Evolutionary conservation across 2,797 vertebrate genomes (phyloP), one percentile per base, ranked within the genome.

Genomic region (Novumbra hubbsi): DNA sequence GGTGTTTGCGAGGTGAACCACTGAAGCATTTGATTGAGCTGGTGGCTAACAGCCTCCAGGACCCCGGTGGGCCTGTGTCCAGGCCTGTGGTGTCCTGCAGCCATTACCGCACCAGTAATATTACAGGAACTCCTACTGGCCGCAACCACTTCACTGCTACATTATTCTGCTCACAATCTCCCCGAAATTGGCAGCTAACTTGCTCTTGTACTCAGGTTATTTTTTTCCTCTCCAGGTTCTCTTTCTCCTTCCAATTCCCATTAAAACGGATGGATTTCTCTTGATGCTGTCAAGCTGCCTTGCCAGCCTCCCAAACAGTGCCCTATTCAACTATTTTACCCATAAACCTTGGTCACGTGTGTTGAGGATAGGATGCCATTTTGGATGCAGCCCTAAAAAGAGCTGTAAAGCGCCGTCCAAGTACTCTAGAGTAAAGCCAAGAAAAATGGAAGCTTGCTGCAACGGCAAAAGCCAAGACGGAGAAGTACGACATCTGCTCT

Each of bases 221-320:
- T 9, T 60, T 7, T 17, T 30, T 15, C 49, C 4, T 4, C 34
- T 45, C 62, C 64, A 21, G 55, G 65, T 41, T 6, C 5, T 14
- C n/a, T 66, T 24, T 68, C 64, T 32, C 19, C 30, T 52, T 34
- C 17, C 68, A 34, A n/a, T 71, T 49, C 7, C 64, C 70, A 63
- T 71, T 65, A 49, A 78, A 73, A 70, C 24, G 5, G 19, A 60
- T 72, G 66, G 19, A 67, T 69, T 65, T 67, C 71, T 38, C 38
- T 21, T 15, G 45, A 65, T 38, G 63, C 63, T 5, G 24, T 60
- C 49, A 55, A 28, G 66, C 63, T 50, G 68, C 50, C 60, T 21
- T n/a, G 27, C 55, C 60, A 38, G 66, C 52, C 7, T 57, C 52
- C n/a, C 19, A 57, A 57, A 57, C n/a, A 21, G 2, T 21, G 21